A percentile compares a stretch with the other conserved stretches of the same genome.
Evolutionary conservation across 2,797 vertebrate species (phyloP).

Genomic region (Eutrigla gurnardus): DNA sequence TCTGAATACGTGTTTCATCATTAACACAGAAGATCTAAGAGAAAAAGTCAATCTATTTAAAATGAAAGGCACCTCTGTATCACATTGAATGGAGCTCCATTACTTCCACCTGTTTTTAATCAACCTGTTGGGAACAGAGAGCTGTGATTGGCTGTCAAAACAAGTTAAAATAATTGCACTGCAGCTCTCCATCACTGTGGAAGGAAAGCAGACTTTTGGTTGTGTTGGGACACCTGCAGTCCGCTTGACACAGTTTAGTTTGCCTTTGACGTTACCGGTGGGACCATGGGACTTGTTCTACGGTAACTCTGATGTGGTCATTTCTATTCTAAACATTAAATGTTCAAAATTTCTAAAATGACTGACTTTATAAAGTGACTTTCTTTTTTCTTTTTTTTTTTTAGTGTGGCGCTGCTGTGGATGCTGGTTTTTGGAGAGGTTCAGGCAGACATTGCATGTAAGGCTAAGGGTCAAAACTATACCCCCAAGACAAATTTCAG

Average conservation of each 20-base stretch:
- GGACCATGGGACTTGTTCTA: slow-evolving; percentile 18
- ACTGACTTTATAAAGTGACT: fast-evolving
- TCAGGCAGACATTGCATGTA: slow-evolving; percentile 24
- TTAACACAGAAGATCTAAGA: neutral
- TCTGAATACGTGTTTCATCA: neutral
- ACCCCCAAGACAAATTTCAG: neutral
- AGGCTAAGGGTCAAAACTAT: neutral
- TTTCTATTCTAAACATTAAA: neutral
- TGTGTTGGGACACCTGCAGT: neutral
- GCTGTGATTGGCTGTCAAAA: slow-evolving; percentile 31
- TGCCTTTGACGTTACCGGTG: neutral
- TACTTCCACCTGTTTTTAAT: slow-evolving; percentile 16
- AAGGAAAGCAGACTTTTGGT: neutral
- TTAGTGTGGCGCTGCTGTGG: slow-evolving; percentile 25
- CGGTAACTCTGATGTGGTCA: neutral
- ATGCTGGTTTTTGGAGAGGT: slow-evolving; percentile 27
- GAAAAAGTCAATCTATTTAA: neutral
- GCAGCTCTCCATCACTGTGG: neutral
- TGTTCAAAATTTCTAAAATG: neutral
- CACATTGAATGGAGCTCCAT: neutral
- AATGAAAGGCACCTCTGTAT: neutral
- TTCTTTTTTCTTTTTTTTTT: neutral
- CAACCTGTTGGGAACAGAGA: neutral
- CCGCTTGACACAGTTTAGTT: neutral
- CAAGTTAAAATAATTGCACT: neutral